Evolutionary conservation across 2,113 vertebrate species (phyloP), one percentile per base, ranked within the genome.

Genomic region (Ia io): DNA sequence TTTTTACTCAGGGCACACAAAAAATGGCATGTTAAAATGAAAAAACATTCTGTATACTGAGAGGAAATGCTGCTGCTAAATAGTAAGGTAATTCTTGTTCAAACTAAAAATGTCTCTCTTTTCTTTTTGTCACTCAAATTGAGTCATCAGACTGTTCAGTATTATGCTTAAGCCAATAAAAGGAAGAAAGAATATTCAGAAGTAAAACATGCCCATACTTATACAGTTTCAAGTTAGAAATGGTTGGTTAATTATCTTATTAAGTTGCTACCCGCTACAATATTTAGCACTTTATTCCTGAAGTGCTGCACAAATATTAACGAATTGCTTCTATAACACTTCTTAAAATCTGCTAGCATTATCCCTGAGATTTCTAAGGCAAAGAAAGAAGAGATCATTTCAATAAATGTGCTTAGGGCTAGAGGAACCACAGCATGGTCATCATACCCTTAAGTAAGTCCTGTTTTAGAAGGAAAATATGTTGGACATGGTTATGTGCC

Each of bases 81-180:
- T 84, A 97, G 97, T 70, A 94, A 69, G 93, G 95, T 98, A 98
- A 98, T 98, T 98, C 98, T 97, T 98, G 89, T 59, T 89, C 97
- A 98, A 98, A 98, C 93, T 13, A 10, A 97, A 96, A 86, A 92
- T 88, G 28, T 95, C 88, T 67, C 71, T 97, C 80, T 97, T 96
- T 96, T 84, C 97, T 97, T 93, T 61, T 61, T 61, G 25, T 98
- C 97, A 92, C 42, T 12, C 51, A 79, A 25, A 95, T 70, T 97
- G 98, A 98, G 94, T 98, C 98, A 98, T 97, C 5, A 1, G 88
- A 93, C 91, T 92, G 44, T 95, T 84, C 25, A 61, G 83, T 83
- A 95, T 82, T 97, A 92, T 63, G 23, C 87, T 90, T 95, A 97
- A 98, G 96, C 93, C 95, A 92, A 87, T 97, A 84, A 97, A 98